phyloP scores from a whole-genome alignment of 2,888 invertebrate species.

The Troides oblongomaculatus region DNA sequence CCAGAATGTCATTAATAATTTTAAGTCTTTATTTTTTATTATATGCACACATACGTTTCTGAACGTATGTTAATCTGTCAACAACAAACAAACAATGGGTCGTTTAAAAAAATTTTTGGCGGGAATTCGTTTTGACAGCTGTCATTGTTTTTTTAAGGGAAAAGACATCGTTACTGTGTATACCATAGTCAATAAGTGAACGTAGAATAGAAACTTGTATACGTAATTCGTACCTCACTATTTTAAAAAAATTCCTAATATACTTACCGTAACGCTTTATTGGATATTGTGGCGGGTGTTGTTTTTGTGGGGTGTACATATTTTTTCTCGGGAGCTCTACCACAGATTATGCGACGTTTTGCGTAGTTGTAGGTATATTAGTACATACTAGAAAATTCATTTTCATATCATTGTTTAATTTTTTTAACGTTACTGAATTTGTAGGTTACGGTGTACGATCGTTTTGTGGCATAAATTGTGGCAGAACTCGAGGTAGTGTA shows the following conservation, averaged over 20 bases:
- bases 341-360: slow-evolving; percentile 20
- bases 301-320: slow-evolving; percentile 11
- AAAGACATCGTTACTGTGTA: slow-evolving; percentile 59
- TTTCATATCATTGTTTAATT: slow-evolving; percentile 5
- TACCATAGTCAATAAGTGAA: slow-evolving; percentile 53
- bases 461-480: slow-evolving; percentile 11
- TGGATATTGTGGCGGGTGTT: slow-evolving; percentile 17
- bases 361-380: neutral
- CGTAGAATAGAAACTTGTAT: slow-evolving; percentile 75
- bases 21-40: neutral
- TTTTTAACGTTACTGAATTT: neutral
- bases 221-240: slow-evolving; percentile 83
- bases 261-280: slow-evolving; percentile 33
- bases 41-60: neutral
- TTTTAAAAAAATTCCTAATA: slow-evolving; percentile 49
- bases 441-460: neutral
- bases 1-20: neutral
- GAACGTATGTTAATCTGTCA: neutral
- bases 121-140: slow-evolving; percentile 23
- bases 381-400: neutral
- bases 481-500: neutral
- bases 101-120: slow-evolving; percentile 4
- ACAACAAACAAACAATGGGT: slow-evolving; percentile 5
- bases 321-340: slow-evolving; percentile 10
- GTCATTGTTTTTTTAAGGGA: slow-evolving; percentile 36